These are phyloP conservation scores for Drosophila cyrtoloma DNA, from an alignment of 2,888 invertebrate genomes.

Conservation along the genomic window DNA sequence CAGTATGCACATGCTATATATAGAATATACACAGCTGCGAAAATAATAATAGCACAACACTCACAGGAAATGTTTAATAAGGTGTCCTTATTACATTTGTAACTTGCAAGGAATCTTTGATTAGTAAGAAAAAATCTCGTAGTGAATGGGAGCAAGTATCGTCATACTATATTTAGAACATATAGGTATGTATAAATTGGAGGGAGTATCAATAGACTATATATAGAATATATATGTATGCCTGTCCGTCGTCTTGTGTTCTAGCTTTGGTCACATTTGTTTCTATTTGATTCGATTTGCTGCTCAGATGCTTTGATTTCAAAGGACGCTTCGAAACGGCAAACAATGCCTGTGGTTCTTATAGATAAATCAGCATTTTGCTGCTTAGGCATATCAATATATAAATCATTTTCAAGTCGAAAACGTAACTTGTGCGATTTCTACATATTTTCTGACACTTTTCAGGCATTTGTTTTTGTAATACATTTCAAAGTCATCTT, in stretches of 20 bases:
- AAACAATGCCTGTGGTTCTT: neutral
- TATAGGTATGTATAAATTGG: neutral
- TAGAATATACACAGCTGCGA: neutral
- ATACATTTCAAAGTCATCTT: neutral
- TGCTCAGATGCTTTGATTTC: neutral
- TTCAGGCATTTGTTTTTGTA: neutral
- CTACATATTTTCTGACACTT: neutral
- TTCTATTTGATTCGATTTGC: conserved; percentile 40
- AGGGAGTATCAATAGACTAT: neutral
- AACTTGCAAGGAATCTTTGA: neutral
- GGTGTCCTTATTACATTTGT: neutral
- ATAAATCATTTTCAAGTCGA: neutral
- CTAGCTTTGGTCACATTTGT: conserved; percentile 18
- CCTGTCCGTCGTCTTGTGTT: conserved; percentile 8
- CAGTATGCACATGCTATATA: neutral
- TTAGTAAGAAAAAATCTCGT: neutral
- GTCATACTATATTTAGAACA: neutral
- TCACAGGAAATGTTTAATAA: neutral
- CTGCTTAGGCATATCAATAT: neutral
- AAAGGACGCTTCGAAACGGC: neutral
- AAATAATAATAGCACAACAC: neutral
- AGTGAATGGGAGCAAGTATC: neutral
- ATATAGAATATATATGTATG: neutral
- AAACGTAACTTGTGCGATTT: neutral
- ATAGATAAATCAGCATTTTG: neutral